Conservation (phyloP, 1,140 invertebrate species). For the Ostrea denselamellosa region DNA sequence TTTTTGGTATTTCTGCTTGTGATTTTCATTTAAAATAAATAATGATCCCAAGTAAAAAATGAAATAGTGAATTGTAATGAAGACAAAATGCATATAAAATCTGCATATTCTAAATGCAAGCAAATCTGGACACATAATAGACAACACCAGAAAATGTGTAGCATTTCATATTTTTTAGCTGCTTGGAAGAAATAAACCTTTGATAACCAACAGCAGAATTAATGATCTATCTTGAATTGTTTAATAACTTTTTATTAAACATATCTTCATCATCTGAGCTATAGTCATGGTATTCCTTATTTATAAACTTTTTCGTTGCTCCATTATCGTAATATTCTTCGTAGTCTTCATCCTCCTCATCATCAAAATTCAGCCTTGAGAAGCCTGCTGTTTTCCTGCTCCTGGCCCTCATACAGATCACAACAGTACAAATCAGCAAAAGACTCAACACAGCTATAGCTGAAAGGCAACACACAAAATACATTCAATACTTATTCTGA, state of each 20-base stretch:
- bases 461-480: slow-evolving; percentile 43
- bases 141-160: not conserved
- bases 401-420: slow-evolving; percentile 59
- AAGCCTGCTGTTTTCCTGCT: slow-evolving; percentile 64
- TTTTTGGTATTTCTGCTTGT: too few relatives aligned
- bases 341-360: slow-evolving; percentile 61
- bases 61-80: too few relatives aligned
- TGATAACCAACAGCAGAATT: not conserved
- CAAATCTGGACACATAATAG: not conserved
- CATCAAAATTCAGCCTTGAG: slow-evolving; percentile 59
- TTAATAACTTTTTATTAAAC: slow-evolving; percentile 46
- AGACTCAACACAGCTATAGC: slow-evolving; percentile 57
- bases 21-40: too few relatives aligned
- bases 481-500: not conserved
- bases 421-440: slow-evolving; percentile 61
- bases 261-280: slow-evolving; percentile 60
- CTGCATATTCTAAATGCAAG: too few relatives aligned
- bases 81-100: too few relatives aligned
- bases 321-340: slow-evolving; percentile 47
- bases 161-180: not conserved
- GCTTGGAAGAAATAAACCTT: not conserved
- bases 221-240: slow-evolving; percentile 15
- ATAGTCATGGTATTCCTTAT: slow-evolving; percentile 57
- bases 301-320: slow-evolving; percentile 43
- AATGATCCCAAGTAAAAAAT: too few relatives aligned